A percentile compares a stretch with the other conserved stretches of the same genome.
phyloP scores from a whole-genome alignment of 2,888 invertebrate species.

The Leucophenga maculata region DNA sequence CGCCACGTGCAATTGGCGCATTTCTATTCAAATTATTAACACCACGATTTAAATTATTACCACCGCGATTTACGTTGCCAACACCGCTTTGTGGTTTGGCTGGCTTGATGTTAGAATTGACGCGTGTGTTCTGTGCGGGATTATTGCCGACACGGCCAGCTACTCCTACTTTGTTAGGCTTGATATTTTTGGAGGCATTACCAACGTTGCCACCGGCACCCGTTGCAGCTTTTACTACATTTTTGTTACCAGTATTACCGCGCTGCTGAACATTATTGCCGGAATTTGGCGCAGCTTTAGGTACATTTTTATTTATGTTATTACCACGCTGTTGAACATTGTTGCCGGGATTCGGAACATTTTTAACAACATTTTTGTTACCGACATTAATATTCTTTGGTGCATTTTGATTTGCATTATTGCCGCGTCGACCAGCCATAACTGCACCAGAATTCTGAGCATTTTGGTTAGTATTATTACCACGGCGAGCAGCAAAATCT shows the following conservation, averaged over 20 bases:
- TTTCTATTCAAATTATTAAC: background rate
- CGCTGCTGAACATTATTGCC: too few relatives aligned
- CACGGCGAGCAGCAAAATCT: background rate
- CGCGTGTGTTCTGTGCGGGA: too few relatives aligned
- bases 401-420: too few relatives aligned
- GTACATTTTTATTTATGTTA: background rate
- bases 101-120: too few relatives aligned
- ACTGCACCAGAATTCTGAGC: too few relatives aligned
- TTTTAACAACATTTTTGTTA: background rate
- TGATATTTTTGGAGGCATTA: too few relatives aligned
- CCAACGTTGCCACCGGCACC: background rate
- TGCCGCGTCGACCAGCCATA: too few relatives aligned
- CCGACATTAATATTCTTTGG: background rate
- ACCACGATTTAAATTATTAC: background rate
- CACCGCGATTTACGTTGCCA: too few relatives aligned
- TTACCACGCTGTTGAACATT: background rate
- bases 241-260: too few relatives aligned
- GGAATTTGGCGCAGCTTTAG: background rate
- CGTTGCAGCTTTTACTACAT: background rate
- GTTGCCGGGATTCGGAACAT: background rate
- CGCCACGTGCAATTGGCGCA: background rate
- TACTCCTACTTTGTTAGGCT: too few relatives aligned
- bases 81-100: too few relatives aligned
- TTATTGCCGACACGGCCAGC: too few relatives aligned
- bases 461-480: background rate